Evolutionary conservation across 2,113 vertebrate species (phyloP).

Genomic region (Arenaria interpres): DNA sequence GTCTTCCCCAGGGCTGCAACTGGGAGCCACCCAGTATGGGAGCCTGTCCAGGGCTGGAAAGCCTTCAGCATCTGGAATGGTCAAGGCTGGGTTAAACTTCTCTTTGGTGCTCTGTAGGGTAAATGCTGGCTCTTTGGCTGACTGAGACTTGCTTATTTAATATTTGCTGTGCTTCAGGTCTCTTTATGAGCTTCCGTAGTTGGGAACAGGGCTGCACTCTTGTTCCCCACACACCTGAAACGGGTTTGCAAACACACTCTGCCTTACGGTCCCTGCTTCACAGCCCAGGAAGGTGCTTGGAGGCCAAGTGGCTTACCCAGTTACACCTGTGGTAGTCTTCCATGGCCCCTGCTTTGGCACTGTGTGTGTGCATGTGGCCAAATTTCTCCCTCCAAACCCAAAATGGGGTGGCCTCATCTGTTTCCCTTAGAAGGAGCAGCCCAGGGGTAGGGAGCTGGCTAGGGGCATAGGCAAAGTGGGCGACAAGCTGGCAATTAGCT

Average conservation of each 20-base stretch:
- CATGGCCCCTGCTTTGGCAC: not conserved
- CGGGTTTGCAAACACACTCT: not conserved
- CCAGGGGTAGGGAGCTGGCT: not conserved
- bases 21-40: not conserved
- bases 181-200: not conserved
- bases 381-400: not conserved
- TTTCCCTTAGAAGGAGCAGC: too few relatives aligned
- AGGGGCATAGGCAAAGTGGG: accelerated
- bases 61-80: not conserved
- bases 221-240: accelerated
- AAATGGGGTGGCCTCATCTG: not conserved
- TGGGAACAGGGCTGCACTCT: accelerated
- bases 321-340: not conserved
- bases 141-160: not conserved
- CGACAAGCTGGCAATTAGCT: not conserved
- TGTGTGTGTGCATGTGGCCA: accelerated
- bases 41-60: not conserved
- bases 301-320: not conserved
- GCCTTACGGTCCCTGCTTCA: not conserved
- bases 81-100: not conserved
- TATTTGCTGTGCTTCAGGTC: not conserved
- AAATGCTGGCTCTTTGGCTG: not conserved
- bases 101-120: not conserved
- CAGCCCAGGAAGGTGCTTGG: not conserved
- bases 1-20: not conserved